These are phyloP conservation scores for Ostrea edulis DNA, from an alignment of 1,140 invertebrate genomes.

Conservation along the genomic window DNA sequence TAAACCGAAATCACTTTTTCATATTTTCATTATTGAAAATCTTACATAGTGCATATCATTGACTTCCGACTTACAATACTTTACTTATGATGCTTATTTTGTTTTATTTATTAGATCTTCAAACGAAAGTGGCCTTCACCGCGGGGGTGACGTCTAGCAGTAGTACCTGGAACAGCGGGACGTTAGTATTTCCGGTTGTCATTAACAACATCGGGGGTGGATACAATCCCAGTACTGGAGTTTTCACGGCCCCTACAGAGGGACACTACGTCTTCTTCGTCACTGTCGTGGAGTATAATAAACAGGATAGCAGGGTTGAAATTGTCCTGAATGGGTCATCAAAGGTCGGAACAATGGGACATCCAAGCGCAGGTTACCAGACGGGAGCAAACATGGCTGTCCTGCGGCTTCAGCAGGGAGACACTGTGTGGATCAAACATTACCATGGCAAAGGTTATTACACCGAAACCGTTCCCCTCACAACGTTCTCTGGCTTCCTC, in stretches of 20 bases:
- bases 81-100: too few relatives aligned
- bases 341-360: neutral
- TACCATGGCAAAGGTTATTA: neutral
- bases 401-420: neutral
- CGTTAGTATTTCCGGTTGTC: neutral
- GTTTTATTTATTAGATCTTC: neutral
- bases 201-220: neutral
- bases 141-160: neutral
- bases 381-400: slow-evolving; percentile 20
- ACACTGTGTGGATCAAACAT: neutral
- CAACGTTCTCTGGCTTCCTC: slow-evolving; percentile 21
- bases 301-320: neutral
- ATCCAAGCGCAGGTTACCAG: neutral
- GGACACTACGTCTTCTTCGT: neutral
- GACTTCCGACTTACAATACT: too few relatives aligned
- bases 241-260: neutral
- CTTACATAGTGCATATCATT: too few relatives aligned
- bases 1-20: too few relatives aligned
- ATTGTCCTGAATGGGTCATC: neutral
- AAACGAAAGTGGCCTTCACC: neutral
- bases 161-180: neutral
- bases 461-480: neutral
- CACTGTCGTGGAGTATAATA: neutral
- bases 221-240: neutral
- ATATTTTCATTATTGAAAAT: too few relatives aligned